Conservation (phyloP, 2,797 vertebrate species). For the Mareca penelope region DNA sequence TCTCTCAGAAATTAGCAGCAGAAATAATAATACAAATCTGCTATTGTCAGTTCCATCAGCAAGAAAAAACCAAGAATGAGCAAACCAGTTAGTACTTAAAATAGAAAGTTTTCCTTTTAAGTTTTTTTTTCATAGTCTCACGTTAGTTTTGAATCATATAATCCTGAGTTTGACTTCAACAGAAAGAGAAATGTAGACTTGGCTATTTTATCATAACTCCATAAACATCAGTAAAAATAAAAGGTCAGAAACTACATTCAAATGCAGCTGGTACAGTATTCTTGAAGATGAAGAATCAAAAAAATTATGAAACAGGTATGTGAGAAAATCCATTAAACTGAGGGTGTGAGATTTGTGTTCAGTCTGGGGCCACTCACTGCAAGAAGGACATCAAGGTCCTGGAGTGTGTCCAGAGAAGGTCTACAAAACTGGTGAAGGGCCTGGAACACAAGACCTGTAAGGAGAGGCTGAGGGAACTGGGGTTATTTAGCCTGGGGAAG, state of each 20-base stretch:
- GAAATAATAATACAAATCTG: constrained; percentile 42
- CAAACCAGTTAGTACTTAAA: neutral
- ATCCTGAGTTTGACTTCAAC: neutral
- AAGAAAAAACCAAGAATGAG: constrained; percentile 35
- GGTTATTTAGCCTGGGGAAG: no score
- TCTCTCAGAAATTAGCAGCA: constrained; percentile 11
- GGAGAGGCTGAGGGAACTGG: no score
- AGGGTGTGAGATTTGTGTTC: neutral
- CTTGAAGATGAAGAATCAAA: neutral
- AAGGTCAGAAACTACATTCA: neutral
- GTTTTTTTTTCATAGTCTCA: neutral
- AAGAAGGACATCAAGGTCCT: no score
- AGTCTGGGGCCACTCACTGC: no score
- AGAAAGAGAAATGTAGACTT: neutral
- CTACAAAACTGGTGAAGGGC: no score
- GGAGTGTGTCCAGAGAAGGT: no score
- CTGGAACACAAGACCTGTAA: no score
- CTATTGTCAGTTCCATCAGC: constrained; percentile 16
- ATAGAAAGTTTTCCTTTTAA: constrained; percentile 10
- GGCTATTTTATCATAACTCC: neutral
- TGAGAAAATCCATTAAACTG: neutral
- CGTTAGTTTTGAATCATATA: neutral
- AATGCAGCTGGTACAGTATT: neutral
- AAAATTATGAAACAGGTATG: neutral
- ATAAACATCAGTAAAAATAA: neutral